Percentiles rank a stretch among this genome's conserved stretches.
Conservation (phyloP, 1,140 invertebrate genomes). For the Amyelois transitella region DNA sequence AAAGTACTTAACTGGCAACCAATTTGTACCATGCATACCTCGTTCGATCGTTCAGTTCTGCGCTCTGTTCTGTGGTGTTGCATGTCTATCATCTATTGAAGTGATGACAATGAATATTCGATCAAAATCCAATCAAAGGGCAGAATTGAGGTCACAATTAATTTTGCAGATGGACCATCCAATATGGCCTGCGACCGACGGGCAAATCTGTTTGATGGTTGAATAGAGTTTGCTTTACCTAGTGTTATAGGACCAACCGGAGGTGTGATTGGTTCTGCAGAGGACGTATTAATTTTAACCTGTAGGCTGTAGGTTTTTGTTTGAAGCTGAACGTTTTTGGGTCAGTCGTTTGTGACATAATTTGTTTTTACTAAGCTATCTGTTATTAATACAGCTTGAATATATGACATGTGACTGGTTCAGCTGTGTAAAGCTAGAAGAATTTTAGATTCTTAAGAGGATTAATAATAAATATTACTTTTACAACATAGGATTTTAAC, state of each 20-base stretch:
- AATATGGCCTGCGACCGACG: not conserved
- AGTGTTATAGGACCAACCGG: not conserved
- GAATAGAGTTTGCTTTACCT: not conserved
- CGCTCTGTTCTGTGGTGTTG: no score
- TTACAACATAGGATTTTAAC: no score
- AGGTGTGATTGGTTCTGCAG: not conserved
- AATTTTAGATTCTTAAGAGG: no score
- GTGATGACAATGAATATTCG: not conserved
- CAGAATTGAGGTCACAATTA: not conserved
- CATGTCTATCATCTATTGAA: no score
- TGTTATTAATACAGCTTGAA: not conserved
- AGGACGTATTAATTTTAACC: not conserved
- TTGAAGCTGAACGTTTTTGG: not conserved
- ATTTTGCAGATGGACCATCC: not conserved
- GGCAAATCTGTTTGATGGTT: not conserved
- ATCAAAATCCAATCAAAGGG: not conserved
- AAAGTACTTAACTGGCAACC: no score
- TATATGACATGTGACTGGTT: no score
- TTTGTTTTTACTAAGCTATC: not conserved
- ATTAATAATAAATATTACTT: no score
- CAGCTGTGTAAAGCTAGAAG: no score
- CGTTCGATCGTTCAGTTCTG: no score
- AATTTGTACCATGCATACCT: no score
- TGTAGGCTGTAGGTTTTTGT: no score
- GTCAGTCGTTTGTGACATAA: not conserved